Evolutionary conservation across 2,113 vertebrate species (phyloP).

Genomic region (Pygoscelis adeliae): DNA sequence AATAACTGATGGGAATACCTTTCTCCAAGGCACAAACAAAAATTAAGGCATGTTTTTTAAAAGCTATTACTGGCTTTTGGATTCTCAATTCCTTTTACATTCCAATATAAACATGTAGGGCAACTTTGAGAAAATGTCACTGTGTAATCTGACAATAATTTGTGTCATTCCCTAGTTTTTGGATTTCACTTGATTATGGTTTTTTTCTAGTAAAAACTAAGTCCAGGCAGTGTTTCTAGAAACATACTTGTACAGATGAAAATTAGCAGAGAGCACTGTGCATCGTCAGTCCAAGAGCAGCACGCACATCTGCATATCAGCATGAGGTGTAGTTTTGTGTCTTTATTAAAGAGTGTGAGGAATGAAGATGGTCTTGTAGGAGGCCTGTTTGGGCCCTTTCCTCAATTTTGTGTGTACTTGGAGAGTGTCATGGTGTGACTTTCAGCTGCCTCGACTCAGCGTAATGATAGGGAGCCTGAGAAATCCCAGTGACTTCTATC

Average conservation of each 20-base stretch:
- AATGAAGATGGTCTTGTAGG: neutral
- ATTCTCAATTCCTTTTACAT: neutral
- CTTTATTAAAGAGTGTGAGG: neutral
- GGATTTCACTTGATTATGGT: neutral
- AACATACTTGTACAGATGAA: neutral
- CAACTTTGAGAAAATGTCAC: neutral
- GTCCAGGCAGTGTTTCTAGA: neutral
- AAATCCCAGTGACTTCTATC: neutral
- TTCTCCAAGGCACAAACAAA: neutral
- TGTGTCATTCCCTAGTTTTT: neutral
- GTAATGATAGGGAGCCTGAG: neutral
- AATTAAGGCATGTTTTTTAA: neutral
- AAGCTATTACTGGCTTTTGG: neutral
- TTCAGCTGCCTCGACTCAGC: rapidly evolving
- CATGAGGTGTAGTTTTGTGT: neutral
- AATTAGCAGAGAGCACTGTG: neutral
- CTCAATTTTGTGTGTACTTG: neutral
- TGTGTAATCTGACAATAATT: neutral
- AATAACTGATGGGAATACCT: neutral
- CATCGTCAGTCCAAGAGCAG: neutral
- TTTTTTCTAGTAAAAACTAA: neutral
- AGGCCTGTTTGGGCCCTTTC: neutral
- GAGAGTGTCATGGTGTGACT: neutral
- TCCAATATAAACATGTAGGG: neutral
- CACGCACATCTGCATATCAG: neutral